These are phyloP conservation scores for Romanogobio albipinnatus DNA, from an alignment of 2,113 vertebrate genomes.

Conservation along the genomic window DNA sequence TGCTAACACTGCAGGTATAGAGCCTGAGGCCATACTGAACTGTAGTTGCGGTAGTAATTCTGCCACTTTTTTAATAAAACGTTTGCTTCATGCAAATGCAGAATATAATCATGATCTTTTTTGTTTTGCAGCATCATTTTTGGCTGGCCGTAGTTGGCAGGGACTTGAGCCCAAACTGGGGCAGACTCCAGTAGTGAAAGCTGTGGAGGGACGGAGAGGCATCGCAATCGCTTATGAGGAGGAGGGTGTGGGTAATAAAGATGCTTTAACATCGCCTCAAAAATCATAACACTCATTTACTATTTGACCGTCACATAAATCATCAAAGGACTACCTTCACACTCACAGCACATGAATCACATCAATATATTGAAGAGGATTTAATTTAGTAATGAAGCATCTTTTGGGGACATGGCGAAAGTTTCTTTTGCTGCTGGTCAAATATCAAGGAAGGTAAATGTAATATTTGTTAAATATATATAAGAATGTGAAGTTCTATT, in stretches of 20 bases:
- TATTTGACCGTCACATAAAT: neutral
- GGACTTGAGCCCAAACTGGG: conserved; percentile 90
- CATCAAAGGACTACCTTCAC: neutral
- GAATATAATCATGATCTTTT: neutral
- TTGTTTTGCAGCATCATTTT: conserved; percentile 81
- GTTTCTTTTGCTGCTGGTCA: neutral
- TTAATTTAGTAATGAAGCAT: neutral
- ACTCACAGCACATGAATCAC: neutral
- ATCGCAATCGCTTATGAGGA: conserved; percentile 96
- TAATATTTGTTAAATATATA: neutral
- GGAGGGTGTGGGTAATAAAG: conserved; percentile 68
- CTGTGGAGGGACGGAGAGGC: conserved; percentile 85
- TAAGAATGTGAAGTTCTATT: neutral
- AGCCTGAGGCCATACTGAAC: neutral
- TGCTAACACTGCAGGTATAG: conserved; percentile 86
- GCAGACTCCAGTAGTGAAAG: conserved; percentile 82
- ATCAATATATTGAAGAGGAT: neutral
- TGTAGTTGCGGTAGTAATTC: neutral
- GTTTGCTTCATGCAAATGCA: neutral
- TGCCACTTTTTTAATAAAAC: neutral
- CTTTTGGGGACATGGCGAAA: neutral
- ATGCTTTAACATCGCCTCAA: conserved; percentile 8
- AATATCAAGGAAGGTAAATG: conserved; percentile 1
- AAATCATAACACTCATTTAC: neutral
- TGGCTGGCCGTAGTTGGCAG: conserved; percentile 88